Evolutionary conservation across 2,113 vertebrate species (phyloP).

Genomic region (Sula dactylatra): DNA sequence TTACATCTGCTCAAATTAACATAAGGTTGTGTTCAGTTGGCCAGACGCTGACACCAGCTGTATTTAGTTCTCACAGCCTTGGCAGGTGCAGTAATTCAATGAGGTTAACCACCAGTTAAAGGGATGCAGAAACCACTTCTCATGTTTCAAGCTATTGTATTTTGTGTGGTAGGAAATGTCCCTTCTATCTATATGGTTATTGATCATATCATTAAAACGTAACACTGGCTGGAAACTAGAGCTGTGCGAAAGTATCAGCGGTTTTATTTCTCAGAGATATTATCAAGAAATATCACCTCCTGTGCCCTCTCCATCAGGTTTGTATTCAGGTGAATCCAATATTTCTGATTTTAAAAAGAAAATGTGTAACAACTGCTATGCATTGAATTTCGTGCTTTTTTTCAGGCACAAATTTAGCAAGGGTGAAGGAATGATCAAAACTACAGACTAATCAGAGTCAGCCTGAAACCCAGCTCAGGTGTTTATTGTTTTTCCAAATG

Average conservation of each 20-base stretch:
- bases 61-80: constrained; percentile 65
- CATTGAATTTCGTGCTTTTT: not conserved
- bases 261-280: constrained; percentile 41
- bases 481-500: not conserved
- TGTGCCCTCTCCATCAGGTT: not conserved
- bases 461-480: not conserved
- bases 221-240: constrained; percentile 50
- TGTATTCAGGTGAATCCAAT: not conserved
- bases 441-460: not conserved
- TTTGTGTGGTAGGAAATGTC: constrained; percentile 59
- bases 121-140: constrained; percentile 38
- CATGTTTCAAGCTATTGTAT: constrained; percentile 45
- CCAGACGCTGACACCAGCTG: constrained; percentile 42
- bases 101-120: constrained; percentile 64
- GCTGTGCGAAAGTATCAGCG: not conserved
- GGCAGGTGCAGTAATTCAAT: constrained; percentile 57
- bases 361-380: not conserved
- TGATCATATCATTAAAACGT: constrained; percentile 63
- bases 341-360: not conserved
- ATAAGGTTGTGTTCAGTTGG: constrained; percentile 30
- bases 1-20: constrained; percentile 56
- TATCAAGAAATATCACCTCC: not conserved
- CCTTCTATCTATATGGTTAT: constrained; percentile 50
- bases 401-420: not conserved
- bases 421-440: not conserved